Evolutionary conservation across 2,797 vertebrate genomes (phyloP), one percentile per base, ranked within the genome.

Genomic region (Bradypodion ventrale): DNA sequence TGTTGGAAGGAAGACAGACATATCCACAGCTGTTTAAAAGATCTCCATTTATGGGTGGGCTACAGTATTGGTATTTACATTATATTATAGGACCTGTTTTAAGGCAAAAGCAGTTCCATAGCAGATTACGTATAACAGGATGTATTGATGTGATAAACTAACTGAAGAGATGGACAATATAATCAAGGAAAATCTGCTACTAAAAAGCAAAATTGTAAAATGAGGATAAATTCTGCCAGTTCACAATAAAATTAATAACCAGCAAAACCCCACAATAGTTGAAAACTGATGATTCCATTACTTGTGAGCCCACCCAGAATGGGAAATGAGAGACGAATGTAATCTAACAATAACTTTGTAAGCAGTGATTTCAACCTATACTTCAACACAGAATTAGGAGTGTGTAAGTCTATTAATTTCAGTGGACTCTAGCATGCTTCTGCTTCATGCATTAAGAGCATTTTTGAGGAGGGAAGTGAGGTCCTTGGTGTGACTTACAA

Each of bases 1-100:
- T 56, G 16, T 78, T 84, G 52, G 75, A 69, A 84, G 23, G 29
- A 49, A 15, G 56, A 84, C n/a, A 84, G 77, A 77, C 63, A 75
- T 56, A 66, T 83, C 56, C 25, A 72, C 66, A 78, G 42, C 32
- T 84, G 32, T 70, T 72, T 72, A 78, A 85, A 80, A 70, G 12
- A 52, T n/a, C 69, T 65, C 65, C 12, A 32, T 56, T 66, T 27
- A 56, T 80, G 70, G 27, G 80, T 16, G 5, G 60, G 35, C 40
- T 27, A 85, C 60, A 70, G 13, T 13, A 13, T 73, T 25, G 23
- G 29, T 78, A 78, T 84, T 78, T 84, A 46, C 29, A 78, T 40
- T n/a, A 23, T 69, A 19, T 42, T 52, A 66, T 37, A 35, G 40
- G 42, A 74, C 10, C n/a, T 74, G 32, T 2, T 83, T 65, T 44